phyloP scores from a whole-genome alignment of 2,113 vertebrate genomes.

The Chinchilla lanigera region DNA sequence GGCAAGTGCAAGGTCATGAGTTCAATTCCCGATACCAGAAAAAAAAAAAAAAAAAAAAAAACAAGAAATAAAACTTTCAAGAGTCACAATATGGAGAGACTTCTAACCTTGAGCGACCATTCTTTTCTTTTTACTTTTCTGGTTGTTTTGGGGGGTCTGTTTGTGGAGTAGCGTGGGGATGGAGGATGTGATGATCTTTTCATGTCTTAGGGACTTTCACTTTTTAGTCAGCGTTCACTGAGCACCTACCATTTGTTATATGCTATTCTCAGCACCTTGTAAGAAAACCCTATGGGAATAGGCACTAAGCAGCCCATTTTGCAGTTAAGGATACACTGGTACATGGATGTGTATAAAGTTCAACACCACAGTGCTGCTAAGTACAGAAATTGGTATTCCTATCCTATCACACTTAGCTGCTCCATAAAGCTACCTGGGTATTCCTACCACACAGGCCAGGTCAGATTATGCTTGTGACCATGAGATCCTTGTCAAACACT shows the following conservation, averaged over 20 bases:
- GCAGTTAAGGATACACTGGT: neutral
- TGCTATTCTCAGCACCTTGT: neutral
- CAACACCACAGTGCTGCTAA: neutral
- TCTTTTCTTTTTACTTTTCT: neutral
- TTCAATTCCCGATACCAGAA: no score
- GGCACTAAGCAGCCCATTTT: neutral
- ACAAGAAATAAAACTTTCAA: neutral
- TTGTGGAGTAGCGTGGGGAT: neutral
- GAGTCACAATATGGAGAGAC: neutral
- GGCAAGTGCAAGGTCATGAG: no score
- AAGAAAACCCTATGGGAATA: neutral
- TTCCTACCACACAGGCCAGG: neutral
- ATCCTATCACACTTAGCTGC: neutral
- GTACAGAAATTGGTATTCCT: neutral
- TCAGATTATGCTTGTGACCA: neutral
- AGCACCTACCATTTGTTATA: rapidly evolving
- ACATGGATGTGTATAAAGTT: neutral
- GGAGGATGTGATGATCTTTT: neutral
- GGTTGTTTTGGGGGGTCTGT: neutral
- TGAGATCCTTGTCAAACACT: neutral
- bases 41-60: no score
- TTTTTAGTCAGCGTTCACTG: neutral
- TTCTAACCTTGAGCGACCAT: neutral
- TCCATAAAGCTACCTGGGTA: neutral
- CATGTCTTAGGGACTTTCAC: neutral